phyloP scores from a whole-genome alignment of 1,140 invertebrate species.

The Archegozetes longisetosus region DNA sequence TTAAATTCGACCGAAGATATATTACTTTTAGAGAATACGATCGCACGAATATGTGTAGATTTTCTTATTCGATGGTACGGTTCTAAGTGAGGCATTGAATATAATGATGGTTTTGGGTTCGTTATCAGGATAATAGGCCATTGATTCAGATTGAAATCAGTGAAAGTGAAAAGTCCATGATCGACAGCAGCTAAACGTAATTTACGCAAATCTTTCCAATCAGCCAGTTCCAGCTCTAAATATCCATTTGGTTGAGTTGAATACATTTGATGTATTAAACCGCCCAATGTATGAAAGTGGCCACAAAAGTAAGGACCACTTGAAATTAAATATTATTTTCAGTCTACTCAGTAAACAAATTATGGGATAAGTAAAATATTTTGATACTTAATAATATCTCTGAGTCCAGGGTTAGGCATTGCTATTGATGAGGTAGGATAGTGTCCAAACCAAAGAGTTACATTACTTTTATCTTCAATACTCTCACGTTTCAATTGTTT shows the following conservation, averaged over 20 bases:
- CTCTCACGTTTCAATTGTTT: conserved; percentile 1
- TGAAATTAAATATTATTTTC: conserved; percentile 24
- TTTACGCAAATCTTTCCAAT: conserved; percentile 85
- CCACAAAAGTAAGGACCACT: conserved; percentile 71
- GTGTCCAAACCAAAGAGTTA: conserved; percentile 71
- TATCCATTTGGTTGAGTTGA: conserved; percentile 70
- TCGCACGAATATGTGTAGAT: conserved; percentile 60
- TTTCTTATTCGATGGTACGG: conserved; percentile 45
- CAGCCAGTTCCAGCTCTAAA: conserved; percentile 73
- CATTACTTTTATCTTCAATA: conserved; percentile 6
- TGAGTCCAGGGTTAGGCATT: conserved; percentile 37
- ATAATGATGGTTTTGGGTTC: conserved; percentile 68
- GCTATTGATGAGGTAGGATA: conserved; percentile 80
- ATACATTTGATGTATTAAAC: conserved; percentile 66
- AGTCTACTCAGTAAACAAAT: conserved; percentile 2
- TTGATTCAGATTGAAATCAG: conserved; percentile 50
- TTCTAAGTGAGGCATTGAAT: conserved; percentile 51
- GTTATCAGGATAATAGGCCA: conserved; percentile 73
- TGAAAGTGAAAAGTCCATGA: conserved; percentile 74
- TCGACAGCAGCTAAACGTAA: conserved; percentile 67
- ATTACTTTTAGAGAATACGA: conserved; percentile 22
- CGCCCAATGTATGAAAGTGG: conserved; percentile 69
- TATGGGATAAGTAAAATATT: conserved; percentile 9
- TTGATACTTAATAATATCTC: conserved; percentile 35
- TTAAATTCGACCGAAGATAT: conserved; percentile 40